These are phyloP conservation scores for Erpornis zantholeuca DNA, from an alignment of 2,113 vertebrate species.

Conservation along the genomic window DNA sequence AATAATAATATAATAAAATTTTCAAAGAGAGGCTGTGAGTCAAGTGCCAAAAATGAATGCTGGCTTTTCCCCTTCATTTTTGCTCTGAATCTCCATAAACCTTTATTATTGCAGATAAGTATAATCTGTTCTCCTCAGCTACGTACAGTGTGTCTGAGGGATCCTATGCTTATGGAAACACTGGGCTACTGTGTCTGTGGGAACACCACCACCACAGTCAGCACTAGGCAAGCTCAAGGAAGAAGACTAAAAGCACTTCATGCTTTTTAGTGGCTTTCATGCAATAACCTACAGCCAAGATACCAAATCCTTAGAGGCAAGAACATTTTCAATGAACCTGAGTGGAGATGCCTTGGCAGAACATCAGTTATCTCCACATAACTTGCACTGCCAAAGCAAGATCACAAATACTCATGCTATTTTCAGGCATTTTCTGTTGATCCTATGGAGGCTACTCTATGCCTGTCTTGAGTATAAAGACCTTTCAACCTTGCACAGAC, in stretches of 20 bases:
- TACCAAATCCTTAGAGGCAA: not conserved
- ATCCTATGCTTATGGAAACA: not conserved
- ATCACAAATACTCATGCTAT: not conserved
- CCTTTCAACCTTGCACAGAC: not conserved
- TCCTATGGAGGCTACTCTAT: not conserved
- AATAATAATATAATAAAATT: not conserved
- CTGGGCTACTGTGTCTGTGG: accelerated
- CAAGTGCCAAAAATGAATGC: not conserved
- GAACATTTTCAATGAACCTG: not conserved
- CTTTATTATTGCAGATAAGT: not conserved
- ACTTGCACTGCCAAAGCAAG: not conserved
- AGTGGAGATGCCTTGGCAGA: not conserved
- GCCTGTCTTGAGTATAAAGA: not conserved
- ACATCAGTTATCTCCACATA: not conserved
- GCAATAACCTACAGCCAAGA: not conserved
- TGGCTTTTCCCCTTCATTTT: not conserved
- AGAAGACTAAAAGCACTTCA: not conserved
- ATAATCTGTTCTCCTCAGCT: not conserved
- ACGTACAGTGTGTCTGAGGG: not conserved
- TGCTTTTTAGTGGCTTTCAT: not conserved
- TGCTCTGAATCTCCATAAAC: not conserved
- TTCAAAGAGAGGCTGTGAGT: not conserved
- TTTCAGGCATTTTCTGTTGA: not conserved
- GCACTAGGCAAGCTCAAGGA: not conserved
- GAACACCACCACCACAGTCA: accelerated